Percentiles rank a stretch among this genome's conserved stretches.
Evolutionary conservation across 1,140 invertebrate genomes (phyloP).

Genomic region (Phenacoccus solenopsis): DNA sequence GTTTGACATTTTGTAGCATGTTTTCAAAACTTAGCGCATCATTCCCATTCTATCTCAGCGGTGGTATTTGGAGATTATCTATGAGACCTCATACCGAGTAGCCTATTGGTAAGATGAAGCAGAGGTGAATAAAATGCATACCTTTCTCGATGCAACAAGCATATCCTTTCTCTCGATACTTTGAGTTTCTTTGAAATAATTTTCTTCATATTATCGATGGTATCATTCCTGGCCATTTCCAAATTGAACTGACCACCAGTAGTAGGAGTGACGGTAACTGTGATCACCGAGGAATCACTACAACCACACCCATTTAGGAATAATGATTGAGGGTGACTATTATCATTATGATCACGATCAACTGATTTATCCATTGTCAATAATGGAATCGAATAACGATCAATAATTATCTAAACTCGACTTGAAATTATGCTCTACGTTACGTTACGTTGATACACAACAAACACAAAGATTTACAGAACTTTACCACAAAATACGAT

Average conservation of each 20-base stretch:
- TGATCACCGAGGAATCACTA: conserved; percentile 37
- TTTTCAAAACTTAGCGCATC: too few species aligned
- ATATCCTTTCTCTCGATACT: conserved; percentile 83
- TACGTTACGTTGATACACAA: too few species aligned
- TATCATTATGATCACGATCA: background rate
- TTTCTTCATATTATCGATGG: conserved; percentile 77
- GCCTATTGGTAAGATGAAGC: too few species aligned
- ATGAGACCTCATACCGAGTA: too few species aligned
- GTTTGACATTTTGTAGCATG: too few species aligned
- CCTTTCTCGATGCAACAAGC: conserved; percentile 81
- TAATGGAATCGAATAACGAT: background rate
- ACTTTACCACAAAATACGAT: too few species aligned
- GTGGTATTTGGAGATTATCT: too few species aligned
- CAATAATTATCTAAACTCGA: too few species aligned
- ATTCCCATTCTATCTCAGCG: too few species aligned
- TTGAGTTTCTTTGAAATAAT: conserved; percentile 81
- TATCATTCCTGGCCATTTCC: conserved; percentile 59
- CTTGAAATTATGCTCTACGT: too few species aligned
- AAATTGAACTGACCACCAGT: conserved; percentile 82
- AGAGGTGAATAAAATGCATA: conserved; percentile 45
- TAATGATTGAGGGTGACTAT: background rate
- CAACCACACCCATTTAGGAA: background rate
- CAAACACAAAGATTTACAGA: too few species aligned
- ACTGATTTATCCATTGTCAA: background rate
- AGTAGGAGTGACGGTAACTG: conserved; percentile 71